Percentiles rank a stretch among this genome's conserved stretches.
phyloP scores from a whole-genome alignment of 2,888 invertebrate species.

The Cecidostiba fungosa region DNA sequence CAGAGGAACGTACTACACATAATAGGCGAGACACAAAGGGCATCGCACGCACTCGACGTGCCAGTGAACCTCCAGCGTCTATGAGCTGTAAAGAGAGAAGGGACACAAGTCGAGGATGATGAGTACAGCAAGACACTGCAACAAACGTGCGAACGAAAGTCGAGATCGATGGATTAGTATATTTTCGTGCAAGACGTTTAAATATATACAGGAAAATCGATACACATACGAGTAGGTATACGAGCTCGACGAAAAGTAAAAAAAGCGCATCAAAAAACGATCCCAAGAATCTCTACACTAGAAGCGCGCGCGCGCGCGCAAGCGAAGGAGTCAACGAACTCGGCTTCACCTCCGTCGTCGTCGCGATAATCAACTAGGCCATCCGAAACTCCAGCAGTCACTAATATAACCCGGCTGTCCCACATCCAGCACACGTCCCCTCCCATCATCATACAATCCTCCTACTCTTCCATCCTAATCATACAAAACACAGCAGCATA shows the following conservation, averaged over 20 bases:
- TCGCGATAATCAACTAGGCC: background rate
- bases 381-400: background rate
- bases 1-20: background rate
- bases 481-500: too few relatives aligned
- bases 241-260: too few relatives aligned
- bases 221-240: too few relatives aligned
- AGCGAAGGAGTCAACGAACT: slow-evolving; percentile 14
- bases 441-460: background rate
- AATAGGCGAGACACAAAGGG: slow-evolving; percentile 53
- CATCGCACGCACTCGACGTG: slow-evolving; percentile 61
- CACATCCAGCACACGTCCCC: slow-evolving; percentile 1
- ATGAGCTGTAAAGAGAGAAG: background rate
- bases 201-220: too few relatives aligned
- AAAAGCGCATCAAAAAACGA: too few relatives aligned
- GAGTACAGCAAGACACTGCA: background rate
- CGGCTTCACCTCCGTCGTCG: background rate
- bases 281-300: background rate
- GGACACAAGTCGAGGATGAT: background rate
- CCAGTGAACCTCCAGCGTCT: slow-evolving; percentile 57
- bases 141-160: background rate
- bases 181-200: background rate
- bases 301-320: background rate
- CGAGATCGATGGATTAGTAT: background rate
- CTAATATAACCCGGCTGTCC: slow-evolving; percentile 3
- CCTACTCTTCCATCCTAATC: too few relatives aligned